Base-by-base conservation (phyloP, 2,797 vertebrate genomes). In the Tenualosa thibaudeaui region DNA sequence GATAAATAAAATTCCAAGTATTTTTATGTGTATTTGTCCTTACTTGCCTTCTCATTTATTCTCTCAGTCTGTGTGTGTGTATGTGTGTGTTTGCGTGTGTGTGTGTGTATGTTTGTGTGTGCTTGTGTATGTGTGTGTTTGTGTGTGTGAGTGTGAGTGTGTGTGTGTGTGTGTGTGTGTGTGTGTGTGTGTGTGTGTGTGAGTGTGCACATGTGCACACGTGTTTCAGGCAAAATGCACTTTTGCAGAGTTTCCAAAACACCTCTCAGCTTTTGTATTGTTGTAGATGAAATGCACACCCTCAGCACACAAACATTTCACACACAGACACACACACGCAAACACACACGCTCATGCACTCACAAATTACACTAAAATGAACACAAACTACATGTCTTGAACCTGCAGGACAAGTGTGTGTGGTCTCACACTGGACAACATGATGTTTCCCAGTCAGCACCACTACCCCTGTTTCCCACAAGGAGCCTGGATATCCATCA, bases 371-470 rank as follows among this genome's bases (percentile, higher is more conserved):
- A 78, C 8, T 15, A 15, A 37, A 75, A 75, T 26, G 15, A 43
- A 40, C 31, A 75, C 31, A 75, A 40, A 43, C 68, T 75, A 17
- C 5, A 13, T 40, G 15, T 40, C 31, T 13, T 75, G 68, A 75
- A 0, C 31, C 68, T 75, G 15, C 12, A 17, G 68, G 31, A 75
- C 17, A 40, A 37, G 65, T 37, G 31, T 71, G 65, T 71, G 65
- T 71, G 65, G 65, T 71, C 31, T 71, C n/a, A 31, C 10, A 31
- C 31, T 0, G 31, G 31, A 75, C 37, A 17, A 46, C 71, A 78
- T 78, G 71, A 78, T 22, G 37, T 43, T 78, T 78, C 71, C 71
- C 40, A 78, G 40, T 78, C 71, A 78, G 71, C 37, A 19, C 37
- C 40, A 2, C 6, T 43, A 19, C 40, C 40, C 37, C 37, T 78